These are phyloP conservation scores for Herpailurus yagouaroundi DNA, from an alignment of 2,113 vertebrate species.

Conservation along the genomic window DNA sequence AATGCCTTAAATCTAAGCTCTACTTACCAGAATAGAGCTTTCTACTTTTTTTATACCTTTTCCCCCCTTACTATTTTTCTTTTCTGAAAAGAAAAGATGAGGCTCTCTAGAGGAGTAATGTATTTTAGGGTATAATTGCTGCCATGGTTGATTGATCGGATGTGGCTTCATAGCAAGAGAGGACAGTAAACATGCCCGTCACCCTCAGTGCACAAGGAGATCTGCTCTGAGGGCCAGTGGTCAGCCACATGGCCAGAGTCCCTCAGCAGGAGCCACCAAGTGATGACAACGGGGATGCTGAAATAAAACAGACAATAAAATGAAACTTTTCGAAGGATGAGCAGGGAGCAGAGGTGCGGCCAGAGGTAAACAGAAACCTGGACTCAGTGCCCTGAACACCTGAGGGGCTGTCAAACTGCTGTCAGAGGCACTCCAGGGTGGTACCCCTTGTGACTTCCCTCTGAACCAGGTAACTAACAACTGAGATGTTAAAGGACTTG, in stretches of 20 bases:
- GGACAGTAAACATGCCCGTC: background rate
- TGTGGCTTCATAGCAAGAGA: background rate
- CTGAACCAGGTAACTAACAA: rapidly evolving
- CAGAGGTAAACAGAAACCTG: constrained; percentile 11
- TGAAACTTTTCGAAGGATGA: constrained; percentile 43
- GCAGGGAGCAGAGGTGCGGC: constrained; percentile 32
- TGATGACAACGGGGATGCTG: background rate
- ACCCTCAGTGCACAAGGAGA: background rate
- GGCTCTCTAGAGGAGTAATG: background rate
- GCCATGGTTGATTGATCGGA: background rate
- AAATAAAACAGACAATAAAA: constrained; percentile 56
- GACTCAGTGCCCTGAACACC: background rate
- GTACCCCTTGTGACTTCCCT: constrained; percentile 22
- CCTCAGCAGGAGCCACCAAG: background rate
- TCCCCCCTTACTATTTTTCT: no score
- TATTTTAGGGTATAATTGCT: background rate
- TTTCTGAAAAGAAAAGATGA: background rate
- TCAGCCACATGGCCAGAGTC: background rate
- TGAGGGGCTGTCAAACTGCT: background rate
- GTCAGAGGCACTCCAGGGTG: background rate
- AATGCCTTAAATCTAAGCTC: background rate
- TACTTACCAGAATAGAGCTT: background rate
- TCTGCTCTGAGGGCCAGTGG: background rate
- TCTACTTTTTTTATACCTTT: no score
- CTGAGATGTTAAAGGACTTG: background rate